Base-by-base conservation (phyloP, 2,888 invertebrate species). In the Ichneumoninae sp. region DNA sequence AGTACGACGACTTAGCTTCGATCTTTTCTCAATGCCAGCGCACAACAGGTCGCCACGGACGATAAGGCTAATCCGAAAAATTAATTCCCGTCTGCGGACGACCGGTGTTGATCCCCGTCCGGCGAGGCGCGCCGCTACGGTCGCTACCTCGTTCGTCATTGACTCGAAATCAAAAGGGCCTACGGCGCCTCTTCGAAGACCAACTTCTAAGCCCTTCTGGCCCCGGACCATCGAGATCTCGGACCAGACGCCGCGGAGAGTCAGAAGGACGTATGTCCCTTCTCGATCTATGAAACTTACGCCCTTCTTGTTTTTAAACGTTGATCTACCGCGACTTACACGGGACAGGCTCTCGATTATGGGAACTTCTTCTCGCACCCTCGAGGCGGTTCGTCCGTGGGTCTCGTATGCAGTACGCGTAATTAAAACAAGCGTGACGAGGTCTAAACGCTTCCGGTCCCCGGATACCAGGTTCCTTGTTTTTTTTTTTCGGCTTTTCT, bases 41-140 rank as follows among this genome's bases (percentile, higher is more conserved):
- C 83, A 54, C 60, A 47, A 60, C 68, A 66, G 73, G 66, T 65
- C 76, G 69, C 36, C 73, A 54, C 36, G 83, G 87, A 88, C 91
- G 92, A 93, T 92, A 91, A 92, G 89, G 54, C 91, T 93, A 92
- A 93, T 93, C 93, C 92, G 87, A 92, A 91, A 93, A 93, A 93
- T 92, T 91, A 93, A 93, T 93, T 93, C 93, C 88, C 88, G 87
- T 88, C 87, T 85, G 88, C 85, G 69, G 81, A 85, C 88, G 90
- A 91, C 92, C 92, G 91, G 92, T 92, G 92, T 91, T 89, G 88
- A 90, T 85, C 79, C 36, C 47, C 63, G 60, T 13, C 30, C 44
- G 16, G 47, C 60, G n/a, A 26, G 40, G 40, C 54, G 57, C 33
- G n/a, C 57, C 16, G 19, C 4, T 30, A 16, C 30, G 6, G 63